Base-by-base conservation (phyloP, 2,888 invertebrate species). In the Tipula confusa region DNA sequence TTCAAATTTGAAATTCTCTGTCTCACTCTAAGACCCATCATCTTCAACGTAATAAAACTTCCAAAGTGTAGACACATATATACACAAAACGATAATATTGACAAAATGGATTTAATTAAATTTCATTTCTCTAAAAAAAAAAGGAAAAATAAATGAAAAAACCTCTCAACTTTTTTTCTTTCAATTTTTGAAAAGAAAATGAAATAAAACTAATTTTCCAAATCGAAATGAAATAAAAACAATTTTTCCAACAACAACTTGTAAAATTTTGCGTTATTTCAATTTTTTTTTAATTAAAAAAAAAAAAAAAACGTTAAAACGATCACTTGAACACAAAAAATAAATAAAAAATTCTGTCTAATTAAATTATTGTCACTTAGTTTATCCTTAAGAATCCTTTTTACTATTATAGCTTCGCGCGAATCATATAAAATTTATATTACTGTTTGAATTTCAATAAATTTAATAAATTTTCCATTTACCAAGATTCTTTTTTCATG, bases 321-420 rank as follows among this genome's bases (percentile, higher is more conserved):
- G 43, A 1, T 15, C 15, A 64, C 64, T 64, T 6, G 33, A 33
- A 11, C 33, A 33, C 6, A n/a, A n/a, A n/a, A n/a, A 36, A 11
- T 36, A 11, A 11, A 43, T 2, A 64, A 24, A 64, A 64, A 64
- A 18, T 64, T 24, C 64, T 24, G 64, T 64, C 64, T 64, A 64
- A 64, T 64, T 64, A 64, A 64, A 64, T 64, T 64, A 64, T 64
- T 64, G 64, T 64, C 64, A 64, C 64, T 64, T 64, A 64, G 64
- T 64, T 64, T 64, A 64, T 64, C 64, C 64, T 64, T 64, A 24
- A 64, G 24, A 64, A 64, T 64, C 64, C 64, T 64, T 64, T 64
- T 64, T 64, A 11, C 13, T 64, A 64, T 64, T 64, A 64, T 33
- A 1, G 11, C 64, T 64, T 9, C 64, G 24, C 64, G 64, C 13